These are phyloP conservation scores for Hipparchia sbordonii DNA, from an alignment of 2,888 invertebrate species.

Conservation along the genomic window DNA sequence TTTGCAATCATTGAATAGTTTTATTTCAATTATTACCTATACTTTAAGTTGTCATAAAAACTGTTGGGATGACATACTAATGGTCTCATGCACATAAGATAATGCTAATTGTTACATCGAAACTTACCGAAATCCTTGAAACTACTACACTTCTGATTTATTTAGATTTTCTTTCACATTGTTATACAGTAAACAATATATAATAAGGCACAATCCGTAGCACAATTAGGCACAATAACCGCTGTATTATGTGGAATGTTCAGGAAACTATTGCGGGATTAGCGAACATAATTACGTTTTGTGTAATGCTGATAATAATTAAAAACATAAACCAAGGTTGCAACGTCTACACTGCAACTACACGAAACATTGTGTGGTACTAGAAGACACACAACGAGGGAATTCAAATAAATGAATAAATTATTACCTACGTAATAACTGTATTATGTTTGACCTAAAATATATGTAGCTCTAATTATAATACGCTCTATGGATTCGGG, in stretches of 20 bases:
- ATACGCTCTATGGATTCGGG: background rate
- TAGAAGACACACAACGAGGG: background rate
- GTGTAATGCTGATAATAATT: constrained; percentile 28
- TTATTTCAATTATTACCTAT: constrained; percentile 18
- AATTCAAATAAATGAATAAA: constrained; percentile 14
- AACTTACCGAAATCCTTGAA: constrained; percentile 38
- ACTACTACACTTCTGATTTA: constrained; percentile 17
- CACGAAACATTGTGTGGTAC: constrained; percentile 14
- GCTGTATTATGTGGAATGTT: constrained; percentile 1
- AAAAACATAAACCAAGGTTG: constrained; percentile 32
- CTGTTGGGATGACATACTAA: constrained; percentile 17
- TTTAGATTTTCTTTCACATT: constrained; percentile 3
- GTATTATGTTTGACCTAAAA: background rate
- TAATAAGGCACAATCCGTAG: background rate
- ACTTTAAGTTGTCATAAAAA: constrained; percentile 23
- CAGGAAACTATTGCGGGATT: constrained; percentile 35
- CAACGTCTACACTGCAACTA: constrained; percentile 21
- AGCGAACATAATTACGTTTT: constrained; percentile 19
- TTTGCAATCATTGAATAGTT: constrained; percentile 18
- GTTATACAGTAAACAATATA: background rate
- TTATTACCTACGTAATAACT: background rate
- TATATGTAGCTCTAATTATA: background rate
- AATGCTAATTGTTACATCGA: constrained; percentile 16
- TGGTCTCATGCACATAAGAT: constrained; percentile 32
- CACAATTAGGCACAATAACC: constrained; percentile 6